phyloP scores from a whole-genome alignment of 2,797 vertebrate species.

The Rhinatrema bivittatum region DNA sequence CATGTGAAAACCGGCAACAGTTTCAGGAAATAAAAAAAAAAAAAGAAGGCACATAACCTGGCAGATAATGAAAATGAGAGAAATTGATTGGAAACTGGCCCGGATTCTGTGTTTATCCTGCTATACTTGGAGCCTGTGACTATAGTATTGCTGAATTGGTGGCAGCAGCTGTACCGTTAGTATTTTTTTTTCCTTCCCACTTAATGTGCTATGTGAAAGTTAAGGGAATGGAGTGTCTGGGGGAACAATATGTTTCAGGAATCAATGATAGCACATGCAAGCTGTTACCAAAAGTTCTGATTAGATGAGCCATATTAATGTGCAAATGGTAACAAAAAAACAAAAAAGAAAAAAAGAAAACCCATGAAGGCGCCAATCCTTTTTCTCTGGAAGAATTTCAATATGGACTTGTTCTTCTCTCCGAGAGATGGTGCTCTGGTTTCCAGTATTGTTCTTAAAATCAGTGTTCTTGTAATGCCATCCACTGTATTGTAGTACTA shows the following conservation, averaged over 20 bases:
- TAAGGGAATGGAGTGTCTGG: not conserved
- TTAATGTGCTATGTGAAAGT: not conserved
- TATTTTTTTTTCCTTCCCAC: not conserved
- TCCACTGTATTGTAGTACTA: too few species aligned
- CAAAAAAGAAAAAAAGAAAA: too few species aligned
- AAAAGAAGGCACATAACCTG: too few species aligned
- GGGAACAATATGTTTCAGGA: constrained; percentile 7
- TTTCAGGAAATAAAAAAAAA: constrained; percentile 7
- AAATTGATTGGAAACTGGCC: constrained; percentile 13
- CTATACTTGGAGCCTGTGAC: not conserved
- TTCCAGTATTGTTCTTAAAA: too few species aligned
- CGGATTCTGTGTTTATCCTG: not conserved
- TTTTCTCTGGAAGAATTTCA: too few species aligned
- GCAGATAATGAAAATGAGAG: constrained; percentile 6
- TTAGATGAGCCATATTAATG: too few species aligned
- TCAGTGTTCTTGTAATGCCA: too few species aligned
- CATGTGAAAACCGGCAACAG: constrained; percentile 5
- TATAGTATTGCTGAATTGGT: constrained; percentile 1
- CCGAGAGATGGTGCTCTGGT: too few species aligned
- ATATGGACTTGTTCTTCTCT: too few species aligned
- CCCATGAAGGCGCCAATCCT: too few species aligned
- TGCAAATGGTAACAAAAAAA: too few species aligned
- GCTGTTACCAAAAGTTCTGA: not conserved
- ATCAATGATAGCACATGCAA: not conserved
- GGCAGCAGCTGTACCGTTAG: not conserved